Percentiles rank a stretch among this genome's conserved stretches.
Conservation (phyloP, 2,797 vertebrate genomes). For the Melanogrammus aeglefinus region DNA sequence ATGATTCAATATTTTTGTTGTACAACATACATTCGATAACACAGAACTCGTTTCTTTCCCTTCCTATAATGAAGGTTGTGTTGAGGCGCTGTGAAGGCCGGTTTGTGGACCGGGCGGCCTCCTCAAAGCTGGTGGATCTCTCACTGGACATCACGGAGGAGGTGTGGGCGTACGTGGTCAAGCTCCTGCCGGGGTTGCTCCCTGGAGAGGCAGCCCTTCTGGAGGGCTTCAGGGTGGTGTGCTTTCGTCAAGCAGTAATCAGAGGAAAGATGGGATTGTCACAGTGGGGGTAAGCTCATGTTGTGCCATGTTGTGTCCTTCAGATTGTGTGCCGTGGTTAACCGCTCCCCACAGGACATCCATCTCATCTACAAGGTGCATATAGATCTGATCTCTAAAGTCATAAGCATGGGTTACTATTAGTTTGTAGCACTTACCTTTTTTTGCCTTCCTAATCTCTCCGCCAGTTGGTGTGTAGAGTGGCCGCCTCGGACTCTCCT, state of each 20-base stretch:
- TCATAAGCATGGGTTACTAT: background rate
- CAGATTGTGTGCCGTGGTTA: slow-evolving; percentile 70
- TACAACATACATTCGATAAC: background rate
- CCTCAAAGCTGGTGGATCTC: slow-evolving; percentile 36
- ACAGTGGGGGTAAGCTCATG: too few species aligned
- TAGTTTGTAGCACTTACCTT: background rate
- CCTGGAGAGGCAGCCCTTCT: slow-evolving; percentile 73
- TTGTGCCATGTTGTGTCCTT: slow-evolving; percentile 44
- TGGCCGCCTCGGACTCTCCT: slow-evolving; percentile 63
- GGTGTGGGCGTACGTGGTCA: slow-evolving; percentile 54
- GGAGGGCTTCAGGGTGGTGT: slow-evolving; percentile 57
- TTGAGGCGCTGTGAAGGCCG: slow-evolving; percentile 63
- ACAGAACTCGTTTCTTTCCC: background rate
- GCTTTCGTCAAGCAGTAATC: background rate
- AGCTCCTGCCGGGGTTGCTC: slow-evolving; percentile 55
- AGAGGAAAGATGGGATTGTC: background rate
- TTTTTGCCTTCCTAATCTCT: background rate
- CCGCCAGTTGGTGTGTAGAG: slow-evolving; percentile 66
- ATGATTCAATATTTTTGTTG: background rate
- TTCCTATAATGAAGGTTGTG: slow-evolving; percentile 56
- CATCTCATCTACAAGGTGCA: slow-evolving; percentile 72
- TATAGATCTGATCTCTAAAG: background rate
- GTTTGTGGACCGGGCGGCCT: slow-evolving; percentile 50
- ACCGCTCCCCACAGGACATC: slow-evolving; percentile 67
- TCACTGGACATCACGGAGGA: slow-evolving; percentile 31